Evolutionary conservation across 2,888 invertebrate genomes (phyloP).

Genomic region (Salpingus planirostris): DNA sequence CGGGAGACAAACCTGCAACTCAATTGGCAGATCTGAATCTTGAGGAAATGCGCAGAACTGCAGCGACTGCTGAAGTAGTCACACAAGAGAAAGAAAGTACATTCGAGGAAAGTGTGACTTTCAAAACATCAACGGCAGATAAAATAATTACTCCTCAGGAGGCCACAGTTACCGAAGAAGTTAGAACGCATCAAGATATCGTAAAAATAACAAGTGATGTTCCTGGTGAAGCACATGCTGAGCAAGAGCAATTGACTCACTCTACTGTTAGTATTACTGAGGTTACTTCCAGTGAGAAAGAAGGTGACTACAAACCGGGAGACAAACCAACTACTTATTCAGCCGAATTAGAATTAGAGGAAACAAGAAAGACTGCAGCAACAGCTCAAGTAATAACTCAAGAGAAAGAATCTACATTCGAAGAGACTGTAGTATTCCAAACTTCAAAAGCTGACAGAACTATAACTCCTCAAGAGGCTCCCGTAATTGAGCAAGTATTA

Average conservation of each 20-base stretch:
- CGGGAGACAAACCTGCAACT: slow-evolving; percentile 23
- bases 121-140: slow-evolving; percentile 19
- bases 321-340: slow-evolving; percentile 9
- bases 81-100: slow-evolving; percentile 22
- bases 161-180: slow-evolving; percentile 20
- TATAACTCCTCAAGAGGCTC: not conserved
- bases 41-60: slow-evolving; percentile 34
- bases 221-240: slow-evolving; percentile 19
- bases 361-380: slow-evolving; percentile 9
- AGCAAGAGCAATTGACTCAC: slow-evolving; percentile 19
- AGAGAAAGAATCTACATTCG: slow-evolving; percentile 27
- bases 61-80: slow-evolving; percentile 33
- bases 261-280: slow-evolving; percentile 38
- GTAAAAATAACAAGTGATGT: slow-evolving; percentile 16
- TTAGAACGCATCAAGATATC: slow-evolving; percentile 24
- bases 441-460: slow-evolving; percentile 25
- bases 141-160: slow-evolving; percentile 30
- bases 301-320: slow-evolving; percentile 9
- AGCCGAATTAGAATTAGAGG: slow-evolving; percentile 10
- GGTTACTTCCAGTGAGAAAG: slow-evolving; percentile 21
- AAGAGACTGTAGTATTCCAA: slow-evolving; percentile 22
- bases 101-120: slow-evolving; percentile 21
- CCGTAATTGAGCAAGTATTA: slow-evolving; percentile 15
- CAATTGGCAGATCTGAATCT: slow-evolving; percentile 37
- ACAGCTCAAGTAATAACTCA: slow-evolving; percentile 20